Conservation (phyloP, 2,113 vertebrate species). For the Petaurus breviceps region DNA sequence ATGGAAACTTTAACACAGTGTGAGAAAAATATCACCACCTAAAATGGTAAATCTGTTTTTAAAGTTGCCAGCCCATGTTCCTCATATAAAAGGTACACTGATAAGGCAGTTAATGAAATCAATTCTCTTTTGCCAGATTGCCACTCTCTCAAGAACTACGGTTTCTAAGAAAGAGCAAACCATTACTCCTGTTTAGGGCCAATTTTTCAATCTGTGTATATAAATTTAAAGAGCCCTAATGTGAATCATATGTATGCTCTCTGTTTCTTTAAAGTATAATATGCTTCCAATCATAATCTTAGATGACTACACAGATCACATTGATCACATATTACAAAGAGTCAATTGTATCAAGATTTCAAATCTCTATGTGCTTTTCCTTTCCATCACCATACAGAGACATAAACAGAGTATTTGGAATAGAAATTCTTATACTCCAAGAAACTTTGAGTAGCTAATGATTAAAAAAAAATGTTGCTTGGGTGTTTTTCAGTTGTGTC, state of each 20-base stretch:
- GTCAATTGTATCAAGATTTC: background rate
- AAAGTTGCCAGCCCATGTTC: constrained; percentile 17
- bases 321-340: background rate
- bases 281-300: background rate
- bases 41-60: background rate
- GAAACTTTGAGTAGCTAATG: background rate
- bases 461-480: background rate
- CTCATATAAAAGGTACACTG: background rate
- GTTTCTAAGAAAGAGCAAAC: constrained; percentile 21
- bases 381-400: background rate
- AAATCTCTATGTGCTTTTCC: background rate
- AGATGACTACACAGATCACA: background rate
- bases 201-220: background rate
- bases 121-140: background rate
- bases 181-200: background rate
- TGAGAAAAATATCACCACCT: constrained; percentile 36
- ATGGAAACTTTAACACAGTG: background rate
- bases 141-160: background rate
- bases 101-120: constrained; percentile 35
- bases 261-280: background rate
- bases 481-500: too few species aligned
- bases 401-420: background rate
- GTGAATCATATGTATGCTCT: background rate
- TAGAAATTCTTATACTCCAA: background rate
- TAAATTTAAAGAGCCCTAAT: constrained; percentile 21